Evolutionary conservation across 2,797 vertebrate genomes (phyloP).

Genomic region (Acanthiza pusilla): DNA sequence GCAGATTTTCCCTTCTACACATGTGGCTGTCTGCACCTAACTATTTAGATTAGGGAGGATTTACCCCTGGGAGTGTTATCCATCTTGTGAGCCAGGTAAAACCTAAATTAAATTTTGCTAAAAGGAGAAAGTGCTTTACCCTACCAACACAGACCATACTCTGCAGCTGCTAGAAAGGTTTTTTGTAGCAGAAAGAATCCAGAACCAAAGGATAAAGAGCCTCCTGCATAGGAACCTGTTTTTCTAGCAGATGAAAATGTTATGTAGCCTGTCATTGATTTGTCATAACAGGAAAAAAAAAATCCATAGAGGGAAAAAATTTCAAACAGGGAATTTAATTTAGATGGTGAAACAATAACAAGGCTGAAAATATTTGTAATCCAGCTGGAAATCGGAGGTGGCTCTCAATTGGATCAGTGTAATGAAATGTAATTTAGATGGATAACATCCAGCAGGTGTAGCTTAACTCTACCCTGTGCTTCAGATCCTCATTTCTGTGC

Average conservation of each 20-base stretch:
- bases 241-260: not conserved
- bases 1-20: not conserved
- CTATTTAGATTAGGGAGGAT: not conserved
- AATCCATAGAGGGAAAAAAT: not conserved
- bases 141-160: not conserved
- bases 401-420: not conserved
- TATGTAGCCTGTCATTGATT: not conserved
- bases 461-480: not conserved
- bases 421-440: constrained; percentile 10
- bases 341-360: constrained; percentile 6
- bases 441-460: not conserved
- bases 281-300: constrained; percentile 13
- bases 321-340: constrained; percentile 33
- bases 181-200: not conserved
- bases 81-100: not conserved
- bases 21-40: not conserved
- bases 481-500: not conserved
- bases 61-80: not conserved
- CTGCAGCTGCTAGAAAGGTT: not conserved
- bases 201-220: not conserved
- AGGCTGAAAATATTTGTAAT: constrained; percentile 32
- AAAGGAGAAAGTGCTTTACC: not conserved
- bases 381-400: constrained; percentile 2
- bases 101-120: not conserved
- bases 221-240: not conserved